phyloP scores from a whole-genome alignment of 2,888 invertebrate genomes.

The Protodeltote pygarga region DNA sequence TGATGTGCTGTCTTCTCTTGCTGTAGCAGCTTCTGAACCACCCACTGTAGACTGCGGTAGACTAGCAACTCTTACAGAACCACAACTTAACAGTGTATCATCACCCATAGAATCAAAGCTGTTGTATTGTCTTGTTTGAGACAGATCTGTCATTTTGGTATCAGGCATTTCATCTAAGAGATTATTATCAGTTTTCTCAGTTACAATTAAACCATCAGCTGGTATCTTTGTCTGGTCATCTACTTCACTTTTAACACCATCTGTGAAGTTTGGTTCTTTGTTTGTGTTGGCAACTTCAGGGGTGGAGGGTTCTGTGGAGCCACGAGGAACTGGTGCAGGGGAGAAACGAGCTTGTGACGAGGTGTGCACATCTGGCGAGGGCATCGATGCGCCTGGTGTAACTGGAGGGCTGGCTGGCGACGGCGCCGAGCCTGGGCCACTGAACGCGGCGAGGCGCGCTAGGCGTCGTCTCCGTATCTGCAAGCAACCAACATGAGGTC shows the following conservation, averaged over 20 bases:
- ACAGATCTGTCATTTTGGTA: slow-evolving; percentile 84
- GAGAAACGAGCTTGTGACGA: slow-evolving; percentile 62
- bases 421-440: slow-evolving; percentile 81
- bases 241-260: slow-evolving; percentile 72
- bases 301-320: slow-evolving; percentile 68
- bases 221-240: slow-evolving; percentile 76
- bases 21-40: slow-evolving; percentile 71
- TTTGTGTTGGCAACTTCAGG: slow-evolving; percentile 70
- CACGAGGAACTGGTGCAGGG: slow-evolving; percentile 61
- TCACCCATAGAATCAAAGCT: slow-evolving; percentile 85
- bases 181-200: slow-evolving; percentile 81
- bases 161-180: slow-evolving; percentile 83
- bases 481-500: slow-evolving; percentile 64
- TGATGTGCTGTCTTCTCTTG: slow-evolving; percentile 78
- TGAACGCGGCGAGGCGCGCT: slow-evolving; percentile 90
- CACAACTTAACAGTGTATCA: slow-evolving; percentile 79
- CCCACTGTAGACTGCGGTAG: slow-evolving; percentile 74
- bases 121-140: slow-evolving; percentile 81
- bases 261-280: slow-evolving; percentile 75
- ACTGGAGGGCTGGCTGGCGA: slow-evolving; percentile 82
- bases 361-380: slow-evolving; percentile 61
- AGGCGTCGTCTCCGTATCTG: slow-evolving; percentile 92
- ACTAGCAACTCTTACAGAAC: slow-evolving; percentile 76
- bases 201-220: slow-evolving; percentile 80
- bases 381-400: slow-evolving; percentile 77